Percentiles rank a stretch among this genome's conserved stretches.
phyloP scores from a whole-genome alignment of 1,140 invertebrate species.

The Lucilia sericata region DNA sequence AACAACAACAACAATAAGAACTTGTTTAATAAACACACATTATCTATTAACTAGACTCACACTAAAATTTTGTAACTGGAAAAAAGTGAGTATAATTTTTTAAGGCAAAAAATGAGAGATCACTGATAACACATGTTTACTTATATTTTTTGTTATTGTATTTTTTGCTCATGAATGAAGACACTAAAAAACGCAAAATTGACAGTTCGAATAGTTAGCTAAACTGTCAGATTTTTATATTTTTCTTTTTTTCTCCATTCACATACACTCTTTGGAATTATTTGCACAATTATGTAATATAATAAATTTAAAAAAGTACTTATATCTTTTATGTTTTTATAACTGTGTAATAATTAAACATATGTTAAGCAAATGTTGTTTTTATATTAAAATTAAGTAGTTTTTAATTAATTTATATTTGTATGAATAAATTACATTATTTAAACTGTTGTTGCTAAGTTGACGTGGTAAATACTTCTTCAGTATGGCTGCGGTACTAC shows the following conservation, averaged over 20 bases:
- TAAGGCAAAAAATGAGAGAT: not conserved
- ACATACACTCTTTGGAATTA: slow-evolving; percentile 12
- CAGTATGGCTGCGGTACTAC: slow-evolving; percentile 48
- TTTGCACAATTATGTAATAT: slow-evolving; percentile 40
- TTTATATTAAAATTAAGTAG: not conserved
- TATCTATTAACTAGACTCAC: not conserved
- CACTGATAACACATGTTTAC: not conserved
- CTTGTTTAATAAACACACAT: not conserved
- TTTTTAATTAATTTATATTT: no score
- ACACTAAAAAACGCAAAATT: not conserved
- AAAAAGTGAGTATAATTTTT: not conserved
- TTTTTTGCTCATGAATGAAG: not conserved
- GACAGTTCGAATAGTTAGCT: not conserved
- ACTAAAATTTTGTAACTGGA: not conserved
- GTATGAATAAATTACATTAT: not conserved
- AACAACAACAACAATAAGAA: not conserved
- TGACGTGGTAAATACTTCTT: slow-evolving; percentile 40
- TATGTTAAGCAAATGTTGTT: not conserved
- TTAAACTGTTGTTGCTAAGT: slow-evolving; percentile 2
- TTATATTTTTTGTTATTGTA: not conserved
- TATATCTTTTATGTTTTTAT: not conserved
- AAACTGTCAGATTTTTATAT: slow-evolving; percentile 45
- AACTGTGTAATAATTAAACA: no score
- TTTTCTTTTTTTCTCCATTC: slow-evolving; percentile 9
- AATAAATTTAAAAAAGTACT: not conserved